These are phyloP conservation scores for Conistra vaccinii DNA, from an alignment of 2,888 invertebrate species.

Conservation along the genomic window DNA sequence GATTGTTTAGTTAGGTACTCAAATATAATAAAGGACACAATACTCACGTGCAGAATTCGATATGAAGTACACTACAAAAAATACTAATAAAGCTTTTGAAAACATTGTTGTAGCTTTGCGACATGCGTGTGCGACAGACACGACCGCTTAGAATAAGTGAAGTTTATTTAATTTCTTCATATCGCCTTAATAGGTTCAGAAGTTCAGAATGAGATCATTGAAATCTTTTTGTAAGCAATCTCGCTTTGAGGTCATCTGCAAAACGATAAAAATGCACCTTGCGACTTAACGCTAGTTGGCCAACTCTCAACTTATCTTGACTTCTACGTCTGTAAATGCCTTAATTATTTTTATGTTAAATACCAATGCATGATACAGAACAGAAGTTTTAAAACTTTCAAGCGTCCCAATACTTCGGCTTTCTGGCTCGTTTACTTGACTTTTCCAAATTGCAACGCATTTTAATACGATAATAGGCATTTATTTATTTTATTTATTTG, in stretches of 20 bases:
- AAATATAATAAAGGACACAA: neutral
- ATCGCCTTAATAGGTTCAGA: neutral
- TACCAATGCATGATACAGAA: neutral
- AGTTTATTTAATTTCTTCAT: neutral
- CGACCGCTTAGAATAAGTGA: neutral
- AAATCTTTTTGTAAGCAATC: neutral
- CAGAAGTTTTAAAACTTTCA: too few species aligned
- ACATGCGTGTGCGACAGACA: neutral
- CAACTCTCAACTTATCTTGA: neutral
- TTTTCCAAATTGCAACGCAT: too few species aligned
- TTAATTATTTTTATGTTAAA: neutral
- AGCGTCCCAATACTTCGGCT: too few species aligned
- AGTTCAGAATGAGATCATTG: neutral
- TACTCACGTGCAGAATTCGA: slow-evolving; percentile 40
- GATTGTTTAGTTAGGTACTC: neutral
- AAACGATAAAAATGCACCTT: neutral
- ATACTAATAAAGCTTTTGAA: slow-evolving; percentile 32
- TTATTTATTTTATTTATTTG: too few species aligned
- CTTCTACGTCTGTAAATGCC: neutral
- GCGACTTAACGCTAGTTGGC: neutral
- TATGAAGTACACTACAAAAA: slow-evolving; percentile 28
- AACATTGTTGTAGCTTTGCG: slow-evolving; percentile 23
- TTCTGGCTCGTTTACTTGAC: too few species aligned
- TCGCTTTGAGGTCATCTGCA: neutral
- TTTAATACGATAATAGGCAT: too few species aligned